Percentiles rank a stretch among this genome's conserved stretches.
phyloP scores from a whole-genome alignment of 2,888 invertebrate genomes.

The Phanerotoma sp. region DNA sequence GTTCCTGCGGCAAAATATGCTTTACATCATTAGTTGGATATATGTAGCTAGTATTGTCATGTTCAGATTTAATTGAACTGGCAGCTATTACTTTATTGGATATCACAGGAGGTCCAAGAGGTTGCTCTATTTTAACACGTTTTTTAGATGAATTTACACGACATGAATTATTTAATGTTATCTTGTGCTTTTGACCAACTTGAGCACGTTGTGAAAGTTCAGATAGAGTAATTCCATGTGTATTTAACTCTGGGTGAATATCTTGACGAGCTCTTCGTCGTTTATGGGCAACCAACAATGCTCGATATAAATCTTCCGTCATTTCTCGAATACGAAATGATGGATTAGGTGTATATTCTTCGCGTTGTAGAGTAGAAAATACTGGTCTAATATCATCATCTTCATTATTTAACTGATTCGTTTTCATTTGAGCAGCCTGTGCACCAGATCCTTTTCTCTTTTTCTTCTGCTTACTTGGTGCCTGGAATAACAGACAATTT shows the following conservation, averaged over 20 bases:
- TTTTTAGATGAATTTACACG: conserved; percentile 59
- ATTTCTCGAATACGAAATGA: conserved; percentile 60
- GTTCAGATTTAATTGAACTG: conserved; percentile 45
- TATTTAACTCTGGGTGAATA: conserved; percentile 76
- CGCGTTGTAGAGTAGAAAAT: conserved; percentile 52
- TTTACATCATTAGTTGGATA: conserved; percentile 48
- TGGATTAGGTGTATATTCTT: conserved; percentile 47
- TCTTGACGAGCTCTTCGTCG: conserved; percentile 70
- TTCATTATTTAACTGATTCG: conserved; percentile 45
- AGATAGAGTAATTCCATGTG: conserved; percentile 73
- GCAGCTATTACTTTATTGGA: conserved; percentile 32
- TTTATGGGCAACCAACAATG: conserved; percentile 72
- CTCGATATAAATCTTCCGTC: conserved; percentile 68
- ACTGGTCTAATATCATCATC: conserved; percentile 52
- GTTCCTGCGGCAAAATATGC: conserved; percentile 37
- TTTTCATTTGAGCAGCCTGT: conserved; percentile 43
- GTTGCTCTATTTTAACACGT: conserved; percentile 48
- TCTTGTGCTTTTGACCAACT: conserved; percentile 58
- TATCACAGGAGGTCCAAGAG: conserved; percentile 50
- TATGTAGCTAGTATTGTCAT: conserved; percentile 49
- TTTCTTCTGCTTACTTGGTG: conserved; percentile 45
- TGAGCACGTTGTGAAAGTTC: conserved; percentile 65
- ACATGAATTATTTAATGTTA: conserved; percentile 59
- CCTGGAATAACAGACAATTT: conserved; percentile 47
- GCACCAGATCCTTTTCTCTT: conserved; percentile 38